Evolutionary conservation across 2,797 vertebrate genomes (phyloP), one percentile per base, ranked within the genome.

Genomic region (Lerista edwardsae): DNA sequence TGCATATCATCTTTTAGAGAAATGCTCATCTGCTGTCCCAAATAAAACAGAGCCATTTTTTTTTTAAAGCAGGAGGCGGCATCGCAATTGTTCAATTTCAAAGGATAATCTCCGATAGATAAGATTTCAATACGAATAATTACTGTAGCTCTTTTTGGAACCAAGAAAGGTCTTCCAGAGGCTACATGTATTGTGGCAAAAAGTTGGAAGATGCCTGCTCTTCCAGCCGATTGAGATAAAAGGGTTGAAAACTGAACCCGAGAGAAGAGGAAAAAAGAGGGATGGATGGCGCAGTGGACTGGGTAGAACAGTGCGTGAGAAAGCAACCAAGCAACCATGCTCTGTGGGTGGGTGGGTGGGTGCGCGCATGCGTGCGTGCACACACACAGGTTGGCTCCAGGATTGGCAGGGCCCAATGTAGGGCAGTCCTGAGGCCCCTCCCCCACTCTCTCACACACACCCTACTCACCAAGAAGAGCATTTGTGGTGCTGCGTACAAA

Each of bases 241-340:
- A 80, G 9, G 80, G 19, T 34, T 74, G 67, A 85, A 74, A 10
- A 0, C 3, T 71, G 74, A 86, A 41, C 9, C 12, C 83, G 80
- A 89, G 88, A 68, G 17, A 71, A 86, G 84, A 83, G 51, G 55
- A 88, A 67, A 81, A 21, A 73, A 87, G 34, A 25, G 47, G 7
- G 1, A 34, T n/a, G 65, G 0, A 23, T 36, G 9, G 44, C 62
- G 9, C 19, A 80, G n/a, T 71, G 44, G 25, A 76, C 79, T 62
- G 57, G 31, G 15, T 75, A 29, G 72, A 90, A 61, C 47, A 59
- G 78, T 65, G 69, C 61, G 36, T 79, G 25, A 9, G 51, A 79
- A 64, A 1, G 6, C 10, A 91, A 85, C 79, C 39, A 23, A 81
- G 67, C 86, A 82, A 75, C 21, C 31, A 25, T 82, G 79, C 39